Conservation (phyloP, 2,797 vertebrate genomes). For the Gambusia yucatana region DNA sequence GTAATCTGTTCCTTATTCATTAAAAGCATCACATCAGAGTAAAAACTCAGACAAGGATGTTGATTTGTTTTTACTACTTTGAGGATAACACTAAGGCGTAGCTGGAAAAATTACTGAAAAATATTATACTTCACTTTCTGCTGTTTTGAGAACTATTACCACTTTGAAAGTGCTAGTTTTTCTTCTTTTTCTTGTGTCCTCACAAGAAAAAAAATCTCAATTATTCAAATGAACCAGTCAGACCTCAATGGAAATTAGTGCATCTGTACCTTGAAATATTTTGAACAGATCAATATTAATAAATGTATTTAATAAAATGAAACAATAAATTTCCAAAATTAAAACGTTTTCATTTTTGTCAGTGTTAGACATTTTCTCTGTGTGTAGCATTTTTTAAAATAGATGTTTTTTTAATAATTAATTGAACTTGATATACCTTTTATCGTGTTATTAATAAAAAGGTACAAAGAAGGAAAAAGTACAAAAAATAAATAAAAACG, state of each 20-base stretch:
- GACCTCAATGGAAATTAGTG: background rate
- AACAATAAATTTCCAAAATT: background rate
- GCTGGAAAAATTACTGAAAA: background rate
- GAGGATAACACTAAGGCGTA: background rate
- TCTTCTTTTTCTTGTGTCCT: background rate
- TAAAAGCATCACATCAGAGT: background rate
- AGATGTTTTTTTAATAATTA: conserved; percentile 31
- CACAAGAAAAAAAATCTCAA: background rate
- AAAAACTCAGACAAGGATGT: background rate
- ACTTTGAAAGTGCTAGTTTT: background rate
- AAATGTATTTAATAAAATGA: background rate
- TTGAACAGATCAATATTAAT: background rate
- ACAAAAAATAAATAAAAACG: conserved; percentile 44
- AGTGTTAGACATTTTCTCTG: background rate
- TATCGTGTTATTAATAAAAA: background rate
- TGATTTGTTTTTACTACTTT: too few relatives aligned
- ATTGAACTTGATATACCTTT: conserved; percentile 55
- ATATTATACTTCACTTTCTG: too few relatives aligned
- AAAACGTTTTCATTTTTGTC: background rate
- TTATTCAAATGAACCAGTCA: background rate
- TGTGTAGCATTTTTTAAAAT: background rate
- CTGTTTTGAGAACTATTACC: background rate
- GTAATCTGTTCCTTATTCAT: background rate
- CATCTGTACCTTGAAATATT: background rate
- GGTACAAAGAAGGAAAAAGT: conserved; percentile 25